phyloP scores from a whole-genome alignment of 2,888 invertebrate genomes.

The Melanotus villosus region DNA sequence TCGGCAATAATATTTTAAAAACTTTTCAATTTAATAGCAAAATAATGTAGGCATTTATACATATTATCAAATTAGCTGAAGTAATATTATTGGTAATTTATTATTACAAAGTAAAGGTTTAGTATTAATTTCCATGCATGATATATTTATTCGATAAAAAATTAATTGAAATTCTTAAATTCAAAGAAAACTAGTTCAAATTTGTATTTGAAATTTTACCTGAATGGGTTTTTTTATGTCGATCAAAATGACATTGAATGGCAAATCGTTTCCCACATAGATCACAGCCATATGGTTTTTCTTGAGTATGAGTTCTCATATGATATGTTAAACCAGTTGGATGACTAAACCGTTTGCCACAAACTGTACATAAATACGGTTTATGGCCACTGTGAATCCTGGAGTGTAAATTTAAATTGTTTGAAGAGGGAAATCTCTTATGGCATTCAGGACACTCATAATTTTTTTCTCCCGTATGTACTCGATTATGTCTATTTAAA shows the following conservation, averaged over 20 bases:
- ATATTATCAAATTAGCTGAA: too few relatives aligned
- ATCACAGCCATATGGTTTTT: constrained; percentile 60
- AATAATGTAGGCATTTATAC: too few relatives aligned
- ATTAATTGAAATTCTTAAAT: too few relatives aligned
- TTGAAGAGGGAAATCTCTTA: constrained; percentile 51
- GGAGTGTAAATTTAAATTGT: constrained; percentile 51
- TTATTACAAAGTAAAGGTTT: too few relatives aligned
- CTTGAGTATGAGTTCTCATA: constrained; percentile 59
- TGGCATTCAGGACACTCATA: constrained; percentile 51
- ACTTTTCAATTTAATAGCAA: too few relatives aligned
- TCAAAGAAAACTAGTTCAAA: background rate
- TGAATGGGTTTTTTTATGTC: constrained; percentile 60
- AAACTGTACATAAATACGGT: constrained; percentile 54
- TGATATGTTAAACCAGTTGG: constrained; percentile 54
- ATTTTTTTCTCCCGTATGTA: constrained; percentile 55
- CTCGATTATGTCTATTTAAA: constrained; percentile 53
- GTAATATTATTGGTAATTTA: too few relatives aligned
- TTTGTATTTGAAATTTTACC: constrained; percentile 44
- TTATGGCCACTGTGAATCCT: constrained; percentile 50
- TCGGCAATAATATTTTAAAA: too few relatives aligned
- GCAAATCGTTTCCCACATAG: constrained; percentile 59
- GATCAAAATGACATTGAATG: constrained; percentile 59
- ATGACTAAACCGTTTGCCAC: constrained; percentile 54
- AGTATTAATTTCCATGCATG: too few relatives aligned
- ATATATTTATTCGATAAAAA: too few relatives aligned